These are phyloP conservation scores for Neodiprion virginianus DNA, from an alignment of 1,140 invertebrate genomes.

Conservation along the genomic window DNA sequence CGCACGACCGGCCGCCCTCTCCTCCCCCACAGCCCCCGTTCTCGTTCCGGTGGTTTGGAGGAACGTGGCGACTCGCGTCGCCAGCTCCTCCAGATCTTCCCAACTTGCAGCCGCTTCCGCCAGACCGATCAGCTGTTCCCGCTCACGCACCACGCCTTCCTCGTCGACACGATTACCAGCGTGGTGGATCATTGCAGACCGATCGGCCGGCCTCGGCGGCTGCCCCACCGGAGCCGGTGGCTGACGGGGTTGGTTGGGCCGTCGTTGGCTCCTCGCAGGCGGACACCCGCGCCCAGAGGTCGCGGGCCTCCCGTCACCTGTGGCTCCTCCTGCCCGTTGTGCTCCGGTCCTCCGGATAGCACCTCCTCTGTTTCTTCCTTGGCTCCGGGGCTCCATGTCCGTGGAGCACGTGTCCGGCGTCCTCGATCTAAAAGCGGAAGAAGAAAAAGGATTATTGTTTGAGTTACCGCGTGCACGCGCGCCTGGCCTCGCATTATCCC, in stretches of 20 bases:
- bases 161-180: neutral
- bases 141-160: neutral
- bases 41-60: neutral
- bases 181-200: neutral
- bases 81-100: neutral
- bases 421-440: neutral
- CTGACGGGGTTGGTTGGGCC: neutral
- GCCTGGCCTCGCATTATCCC: neutral
- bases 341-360: neutral
- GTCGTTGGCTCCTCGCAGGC: neutral
- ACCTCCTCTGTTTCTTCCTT: neutral
- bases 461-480: too few species aligned
- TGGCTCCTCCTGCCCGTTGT: neutral
- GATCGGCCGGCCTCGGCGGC: neutral
- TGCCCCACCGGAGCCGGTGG: neutral
- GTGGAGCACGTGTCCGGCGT: neutral
- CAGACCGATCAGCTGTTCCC: neutral
- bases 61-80: neutral
- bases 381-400: neutral
- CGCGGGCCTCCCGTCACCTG: neutral
- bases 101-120: neutral
- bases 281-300: too few species aligned
- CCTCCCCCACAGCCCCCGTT: slow-evolving; percentile 10
- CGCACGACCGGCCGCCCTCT: neutral
- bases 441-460: too few species aligned